A percentile compares a stretch with the other conserved stretches of the same genome.
These are phyloP conservation scores for Parelbella ahira DNA, from an alignment of 2,888 invertebrate genomes.

Conservation along the genomic window DNA sequence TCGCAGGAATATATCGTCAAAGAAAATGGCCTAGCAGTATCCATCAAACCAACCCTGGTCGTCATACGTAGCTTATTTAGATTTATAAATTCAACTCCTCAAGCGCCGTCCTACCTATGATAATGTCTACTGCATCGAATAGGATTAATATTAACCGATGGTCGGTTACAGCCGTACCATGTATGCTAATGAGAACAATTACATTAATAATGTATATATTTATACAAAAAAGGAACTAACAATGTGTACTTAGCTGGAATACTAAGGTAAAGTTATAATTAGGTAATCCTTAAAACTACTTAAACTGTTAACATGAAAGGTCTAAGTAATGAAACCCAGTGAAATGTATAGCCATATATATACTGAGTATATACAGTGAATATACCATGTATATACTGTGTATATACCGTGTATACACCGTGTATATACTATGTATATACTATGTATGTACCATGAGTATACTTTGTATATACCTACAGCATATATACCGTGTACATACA, in stretches of 20 bases:
- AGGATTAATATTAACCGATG: slow-evolving; percentile 23
- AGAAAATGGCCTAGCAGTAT: slow-evolving; percentile 27
- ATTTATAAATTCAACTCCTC: no score
- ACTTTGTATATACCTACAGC: no score
- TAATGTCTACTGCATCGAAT: slow-evolving; percentile 31
- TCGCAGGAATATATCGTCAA: slow-evolving; percentile 43
- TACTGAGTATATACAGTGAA: no score
- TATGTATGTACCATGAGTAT: no score
- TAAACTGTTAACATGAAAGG: slow-evolving; percentile 34
- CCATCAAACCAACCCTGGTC: slow-evolving; percentile 15
- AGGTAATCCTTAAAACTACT: slow-evolving; percentile 49
- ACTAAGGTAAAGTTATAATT: slow-evolving; percentile 35
- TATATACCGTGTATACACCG: no score
- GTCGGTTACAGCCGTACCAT: slow-evolving; percentile 5
- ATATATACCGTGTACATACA: no score
- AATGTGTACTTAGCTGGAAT: slow-evolving; percentile 63
- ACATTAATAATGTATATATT: slow-evolving; percentile 45
- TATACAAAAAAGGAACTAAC: slow-evolving; percentile 76
- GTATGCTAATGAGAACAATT: slow-evolving; percentile 32
- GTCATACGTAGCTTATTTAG: slow-evolving; percentile 15
- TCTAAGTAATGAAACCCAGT: slow-evolving; percentile 15
- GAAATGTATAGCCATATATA: slow-evolving; percentile 6
- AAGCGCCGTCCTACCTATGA: no score
- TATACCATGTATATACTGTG: no score
- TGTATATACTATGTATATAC: no score